Percentiles rank a stretch among this genome's conserved stretches.
Evolutionary conservation across 2,113 vertebrate genomes (phyloP).

Genomic region (Axis porcinus): DNA sequence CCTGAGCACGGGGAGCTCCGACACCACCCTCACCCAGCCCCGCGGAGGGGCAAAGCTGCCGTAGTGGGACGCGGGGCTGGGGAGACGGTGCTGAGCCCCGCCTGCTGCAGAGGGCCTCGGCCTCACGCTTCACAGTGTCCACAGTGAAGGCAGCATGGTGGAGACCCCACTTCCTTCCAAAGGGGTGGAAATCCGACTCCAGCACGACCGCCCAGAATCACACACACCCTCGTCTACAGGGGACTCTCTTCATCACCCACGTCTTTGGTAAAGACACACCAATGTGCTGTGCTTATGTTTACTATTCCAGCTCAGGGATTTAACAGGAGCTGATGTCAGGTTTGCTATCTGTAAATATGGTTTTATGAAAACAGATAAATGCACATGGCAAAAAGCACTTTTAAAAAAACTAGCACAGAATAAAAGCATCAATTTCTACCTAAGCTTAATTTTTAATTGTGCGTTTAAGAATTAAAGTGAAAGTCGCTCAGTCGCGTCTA

Average conservation of each 20-base stretch:
- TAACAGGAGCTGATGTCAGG: constrained; percentile 26
- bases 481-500: background rate
- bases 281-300: background rate
- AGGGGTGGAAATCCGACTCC: background rate
- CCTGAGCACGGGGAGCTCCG: background rate
- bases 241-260: background rate
- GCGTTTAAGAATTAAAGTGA: background rate
- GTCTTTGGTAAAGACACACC: background rate
- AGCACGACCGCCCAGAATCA: background rate
- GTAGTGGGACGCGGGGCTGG: background rate
- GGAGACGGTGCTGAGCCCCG: background rate
- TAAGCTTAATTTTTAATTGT: background rate
- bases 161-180: background rate
- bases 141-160: background rate
- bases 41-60: background rate
- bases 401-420: constrained; percentile 62
- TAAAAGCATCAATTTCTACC: constrained; percentile 42
- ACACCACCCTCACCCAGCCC: background rate
- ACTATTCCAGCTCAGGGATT: constrained; percentile 39
- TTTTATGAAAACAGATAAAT: background rate
- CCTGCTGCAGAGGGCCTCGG: background rate
- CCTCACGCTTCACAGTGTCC: background rate
- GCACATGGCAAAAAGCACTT: constrained; percentile 35
- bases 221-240: background rate
- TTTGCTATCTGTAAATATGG: constrained; percentile 29